Evolutionary conservation across 2,888 invertebrate genomes (phyloP), one percentile per base, ranked within the genome.

Genomic region (Cryptocheilus praepositus): DNA sequence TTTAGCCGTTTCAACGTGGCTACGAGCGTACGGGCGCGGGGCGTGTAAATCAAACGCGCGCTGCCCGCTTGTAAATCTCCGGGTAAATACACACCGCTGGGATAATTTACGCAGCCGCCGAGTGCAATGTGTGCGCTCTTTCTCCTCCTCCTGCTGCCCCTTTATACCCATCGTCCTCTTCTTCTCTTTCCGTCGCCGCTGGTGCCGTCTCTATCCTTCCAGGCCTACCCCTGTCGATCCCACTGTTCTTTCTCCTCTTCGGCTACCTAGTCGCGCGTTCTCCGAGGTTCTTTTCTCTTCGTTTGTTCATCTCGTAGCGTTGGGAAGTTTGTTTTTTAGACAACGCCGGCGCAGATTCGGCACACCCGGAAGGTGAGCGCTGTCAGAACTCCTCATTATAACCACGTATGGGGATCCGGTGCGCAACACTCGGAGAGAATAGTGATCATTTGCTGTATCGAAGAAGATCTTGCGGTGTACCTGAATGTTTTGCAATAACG

Each of bases 91-190:
- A 88, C 87, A 87, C 85, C 83, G 80, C 75, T 67, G 77, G 77
- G 86, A 88, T 88, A 88, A 88, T 88, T 88, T 88, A 88, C 87
- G 85, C 86, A 88, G 85, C 81, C 81, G 79, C 80, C 73, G 71
- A 73, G 61, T 46, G 60, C 52, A 57, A 61, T 57, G 25, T 49
- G 46, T 21, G 61, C 64, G 21, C 28, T 54, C 54, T 49, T 46
- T 28, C 46, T 36, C 46, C 21, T 54, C 21, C 59, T 44, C 4
- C 49, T 22, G 52, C 36, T 25, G 22, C 19, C 28, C 13, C 2
- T 5, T 53, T 7, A 13, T 43, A 28, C 46, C 61, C 46, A 3
- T 13, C 49, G 49, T 49, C 49, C 49, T 18, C 49, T 49, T 13
- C 49, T 49, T 61, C 53, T 28, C 22, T 19, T 56, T 46, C 53